These are phyloP conservation scores for Callinectes sapidus DNA, from an alignment of 2,888 invertebrate species.

Conservation along the genomic window DNA sequence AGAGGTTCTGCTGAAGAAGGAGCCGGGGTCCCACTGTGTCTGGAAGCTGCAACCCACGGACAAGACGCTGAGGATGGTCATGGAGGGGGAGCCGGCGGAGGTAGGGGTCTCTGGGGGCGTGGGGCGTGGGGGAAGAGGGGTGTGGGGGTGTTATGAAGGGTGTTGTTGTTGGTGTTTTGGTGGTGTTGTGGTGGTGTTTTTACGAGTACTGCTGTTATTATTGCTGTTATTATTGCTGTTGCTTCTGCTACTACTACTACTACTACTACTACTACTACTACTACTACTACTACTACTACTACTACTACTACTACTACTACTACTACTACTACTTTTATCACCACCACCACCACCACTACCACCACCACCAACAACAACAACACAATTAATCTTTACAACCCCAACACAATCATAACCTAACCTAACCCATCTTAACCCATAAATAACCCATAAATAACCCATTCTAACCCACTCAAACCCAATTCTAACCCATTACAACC, in stretches of 20 bases:
- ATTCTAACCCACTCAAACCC: too few species aligned
- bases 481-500: too few species aligned
- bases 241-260: conserved; percentile 13
- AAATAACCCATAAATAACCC: too few species aligned
- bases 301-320: conserved; percentile 23
- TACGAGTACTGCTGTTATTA: background rate
- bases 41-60: conserved; percentile 60
- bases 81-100: conserved; percentile 63
- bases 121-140: background rate
- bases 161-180: background rate
- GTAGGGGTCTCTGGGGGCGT: background rate
- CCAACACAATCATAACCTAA: too few species aligned
- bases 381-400: too few species aligned
- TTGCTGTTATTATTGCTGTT: background rate
- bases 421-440: too few species aligned
- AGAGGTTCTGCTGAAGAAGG: conserved; percentile 61
- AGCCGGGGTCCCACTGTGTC: conserved; percentile 50
- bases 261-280: conserved; percentile 32
- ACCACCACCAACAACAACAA: too few species aligned
- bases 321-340: conserved; percentile 13
- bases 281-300: conserved; percentile 37
- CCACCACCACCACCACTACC: too few species aligned
- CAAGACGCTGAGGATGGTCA: conserved; percentile 38
- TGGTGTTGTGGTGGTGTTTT: too few species aligned
- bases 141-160: background rate